Evolutionary conservation across 2,113 vertebrate genomes (phyloP).

Genomic region (Pelvicachromis taeniatus): DNA sequence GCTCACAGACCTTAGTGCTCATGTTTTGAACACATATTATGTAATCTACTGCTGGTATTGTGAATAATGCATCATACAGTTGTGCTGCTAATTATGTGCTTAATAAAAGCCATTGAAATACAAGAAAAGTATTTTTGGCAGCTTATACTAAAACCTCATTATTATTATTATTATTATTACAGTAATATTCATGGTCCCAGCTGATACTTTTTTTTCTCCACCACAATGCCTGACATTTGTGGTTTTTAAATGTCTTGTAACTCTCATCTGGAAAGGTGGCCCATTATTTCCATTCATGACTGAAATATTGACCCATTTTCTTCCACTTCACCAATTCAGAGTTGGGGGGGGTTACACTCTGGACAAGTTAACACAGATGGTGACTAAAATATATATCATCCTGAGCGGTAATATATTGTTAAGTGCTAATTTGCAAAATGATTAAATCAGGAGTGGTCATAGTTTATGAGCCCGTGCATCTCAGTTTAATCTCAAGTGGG

Average conservation of each 20-base stretch:
- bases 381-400: background rate
- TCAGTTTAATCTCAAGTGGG: background rate
- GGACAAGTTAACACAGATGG: too few species aligned
- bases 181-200: background rate
- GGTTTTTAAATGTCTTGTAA: background rate
- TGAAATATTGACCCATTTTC: background rate
- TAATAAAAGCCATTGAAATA: background rate
- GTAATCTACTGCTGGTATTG: background rate
- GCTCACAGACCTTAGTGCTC: background rate
- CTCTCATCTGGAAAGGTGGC: background rate
- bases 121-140: background rate
- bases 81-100: background rate
- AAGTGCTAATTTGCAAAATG: background rate
- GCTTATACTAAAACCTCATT: background rate
- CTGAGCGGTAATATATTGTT: background rate
- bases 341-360: accelerated
- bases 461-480: accelerated
- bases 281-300: background rate
- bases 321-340: background rate
- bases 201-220: background rate
- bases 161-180: background rate
- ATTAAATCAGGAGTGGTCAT: background rate
- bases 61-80: background rate
- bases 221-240: background rate
- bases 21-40: background rate